Conservation (phyloP, 64 coral and sea anemone genomes). For the Montipora sp. region DNA sequence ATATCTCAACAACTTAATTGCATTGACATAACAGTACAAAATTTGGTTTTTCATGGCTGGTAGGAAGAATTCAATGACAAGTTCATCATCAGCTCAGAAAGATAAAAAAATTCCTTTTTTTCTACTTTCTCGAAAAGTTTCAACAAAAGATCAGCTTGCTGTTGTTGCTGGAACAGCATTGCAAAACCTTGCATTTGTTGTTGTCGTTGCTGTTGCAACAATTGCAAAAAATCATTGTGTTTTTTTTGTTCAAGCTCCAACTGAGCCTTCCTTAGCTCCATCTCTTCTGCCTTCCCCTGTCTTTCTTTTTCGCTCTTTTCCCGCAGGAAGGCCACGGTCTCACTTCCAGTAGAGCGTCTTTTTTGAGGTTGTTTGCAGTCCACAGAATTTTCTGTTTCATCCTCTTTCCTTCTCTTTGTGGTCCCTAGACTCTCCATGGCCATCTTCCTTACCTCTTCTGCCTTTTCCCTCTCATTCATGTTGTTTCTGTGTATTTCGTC, state of each 20-base stretch:
- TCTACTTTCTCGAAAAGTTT: not conserved
- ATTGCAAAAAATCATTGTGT: conserved; percentile 1
- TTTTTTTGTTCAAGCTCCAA: conserved; percentile 42
- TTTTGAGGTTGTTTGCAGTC: conserved; percentile 12
- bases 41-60: conserved; percentile 35
- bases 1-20: not conserved
- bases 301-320: conserved; percentile 47
- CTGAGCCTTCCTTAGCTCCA: conserved; percentile 40
- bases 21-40: conserved; percentile 15
- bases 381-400: conserved; percentile 45
- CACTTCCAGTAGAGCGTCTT: conserved; percentile 38
- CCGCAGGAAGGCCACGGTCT: conserved; percentile 32
- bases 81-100: not conserved
- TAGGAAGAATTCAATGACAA: conserved; percentile 26
- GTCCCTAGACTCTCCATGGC: conserved; percentile 25
- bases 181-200: too few species aligned
- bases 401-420: conserved; percentile 40
- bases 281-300: conserved; percentile 34
- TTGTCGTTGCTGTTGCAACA: conserved; percentile 6
- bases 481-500: conserved; percentile 40
- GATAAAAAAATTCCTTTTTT: conserved; percentile 6
- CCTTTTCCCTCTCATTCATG: conserved; percentile 40
- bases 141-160: too few species aligned
- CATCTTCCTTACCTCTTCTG: conserved; percentile 35
- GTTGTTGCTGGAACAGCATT: too few species aligned